Evolutionary conservation across 1,140 invertebrate genomes (phyloP), one percentile per base, ranked within the genome.

Genomic region (Euwallacea similis): DNA sequence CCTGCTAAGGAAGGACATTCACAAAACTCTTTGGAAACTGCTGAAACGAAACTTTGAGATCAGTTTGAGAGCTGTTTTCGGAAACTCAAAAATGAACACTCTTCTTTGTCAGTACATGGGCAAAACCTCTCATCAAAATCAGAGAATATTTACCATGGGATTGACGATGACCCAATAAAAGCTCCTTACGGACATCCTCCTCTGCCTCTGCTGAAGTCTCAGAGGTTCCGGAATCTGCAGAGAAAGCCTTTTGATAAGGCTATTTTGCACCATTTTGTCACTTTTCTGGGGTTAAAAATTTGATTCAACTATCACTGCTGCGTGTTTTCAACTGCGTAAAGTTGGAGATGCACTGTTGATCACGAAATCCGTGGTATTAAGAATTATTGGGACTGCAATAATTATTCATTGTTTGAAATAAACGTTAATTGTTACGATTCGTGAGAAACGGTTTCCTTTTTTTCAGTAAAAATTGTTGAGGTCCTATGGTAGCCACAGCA

Each of bases 121-220:
- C 21, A 33, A 33, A 33, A 33, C 4, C 1, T 33, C 1, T 4
- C 21, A 33, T 50, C 13, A 50, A 50, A 33, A 33, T 33, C 21
- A 4, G 4, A 33, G 1, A 33, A 61, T 61, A 61, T 47, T 75
- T 76, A 76, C 74, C 74, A 76, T 61, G 13, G 75, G 69, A 69
- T 77, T 74, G 10, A 75, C 69, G 53, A 73, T 66, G 33, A 77
- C 74, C 78, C 78, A 79, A 53, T 79, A 77, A 61, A 79, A 79
- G 56, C 75, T 79, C 46, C 74, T 67, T 16, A 79, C 72, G 10
- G 78, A 79, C 78, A 79, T 78, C 65, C 76, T 72, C 8, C 78
- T 54, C 46, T 71, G 72, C 21, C 44, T 73, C 59, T 61, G 74
- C 21, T 69, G 74, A 10, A 62, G 53, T 16, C 42, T 33, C 8